Evolutionary conservation across 2,113 vertebrate genomes (phyloP), one percentile per base, ranked within the genome.

Genomic region (Ondatra zibethicus): DNA sequence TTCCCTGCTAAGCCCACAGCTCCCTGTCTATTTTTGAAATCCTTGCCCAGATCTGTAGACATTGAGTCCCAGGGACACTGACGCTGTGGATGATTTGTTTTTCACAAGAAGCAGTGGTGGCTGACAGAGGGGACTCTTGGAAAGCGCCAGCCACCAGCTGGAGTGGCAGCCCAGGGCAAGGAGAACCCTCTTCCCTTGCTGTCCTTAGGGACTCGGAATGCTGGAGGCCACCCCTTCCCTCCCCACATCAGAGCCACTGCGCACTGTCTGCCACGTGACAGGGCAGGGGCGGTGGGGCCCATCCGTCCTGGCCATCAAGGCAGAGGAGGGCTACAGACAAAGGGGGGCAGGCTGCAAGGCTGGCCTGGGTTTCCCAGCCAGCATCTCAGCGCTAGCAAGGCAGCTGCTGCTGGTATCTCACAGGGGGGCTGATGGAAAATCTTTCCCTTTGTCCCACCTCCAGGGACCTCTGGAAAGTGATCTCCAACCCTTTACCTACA

Each of bases 31-130:
- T 82, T 84, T 95, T 63, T 97, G 95, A 97, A 70, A n/a, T 68
- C 93, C 96, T 96, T 97, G 92, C 42, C 1, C 92, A 96, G 97
- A 72, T 77, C 97, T 96, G 0, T n/a, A 27, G 93, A 97, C 85
- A 19, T 50, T 91, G 96, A 96, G 92, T 95, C 89, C 88, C 50
- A 84, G 82, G 93, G 87, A 61, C 55, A 55, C 80, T 12, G 42
- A 81, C 58, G 39, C 9, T 93, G 4, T 42, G 82, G 89, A 95
- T 96, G 75, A 80, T 88, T 91, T 61, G 50, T 29, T 65, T 96
- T 96, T 93, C 36, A 88, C 76, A 76, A 55, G 55, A 92, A 77
- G 61, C 81, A 75, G 72, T 21, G 19, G 45, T 75, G 78, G 66
- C 45, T 68, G 76, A 89, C 91, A 78, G 94, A 87, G 42, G n/a